These are phyloP conservation scores for Acanthosoma haemorrhoidale DNA, from an alignment of 2,888 invertebrate genomes.

Conservation along the genomic window DNA sequence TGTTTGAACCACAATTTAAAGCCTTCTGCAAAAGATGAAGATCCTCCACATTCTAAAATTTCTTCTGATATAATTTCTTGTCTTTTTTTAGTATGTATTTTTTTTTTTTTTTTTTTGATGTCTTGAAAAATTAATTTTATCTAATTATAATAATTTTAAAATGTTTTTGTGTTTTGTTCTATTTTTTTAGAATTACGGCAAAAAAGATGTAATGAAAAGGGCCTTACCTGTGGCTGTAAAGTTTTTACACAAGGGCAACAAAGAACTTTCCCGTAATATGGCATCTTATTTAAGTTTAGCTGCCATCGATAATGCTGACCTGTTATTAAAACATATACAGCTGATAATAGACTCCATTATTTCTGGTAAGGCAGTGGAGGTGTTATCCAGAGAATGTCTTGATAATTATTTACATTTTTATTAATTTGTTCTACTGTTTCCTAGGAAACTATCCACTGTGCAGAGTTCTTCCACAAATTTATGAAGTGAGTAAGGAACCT, in stretches of 20 bases:
- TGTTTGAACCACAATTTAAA: conserved; percentile 85
- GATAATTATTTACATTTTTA: not conserved
- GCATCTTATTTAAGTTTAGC: conserved; percentile 88
- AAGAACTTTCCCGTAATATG: conserved; percentile 82
- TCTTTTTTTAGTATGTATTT: conserved; percentile 73
- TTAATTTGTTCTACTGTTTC: not conserved
- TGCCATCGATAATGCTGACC: conserved; percentile 81
- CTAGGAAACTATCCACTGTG: conserved; percentile 82
- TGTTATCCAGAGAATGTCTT: not conserved
- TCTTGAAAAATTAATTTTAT: conserved; percentile 7
- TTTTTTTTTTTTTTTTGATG: not conserved
- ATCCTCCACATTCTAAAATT: conserved; percentile 94
- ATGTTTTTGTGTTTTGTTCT: not conserved
- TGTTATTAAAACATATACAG: conserved; percentile 80
- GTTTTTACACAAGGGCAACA: conserved; percentile 83
- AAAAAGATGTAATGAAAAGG: conserved; percentile 69
- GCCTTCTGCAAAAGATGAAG: conserved; percentile 70
- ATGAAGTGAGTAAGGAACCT: conserved; percentile 79
- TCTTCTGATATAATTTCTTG: conserved; percentile 92
- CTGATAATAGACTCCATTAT: conserved; percentile 87
- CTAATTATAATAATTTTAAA: not conserved
- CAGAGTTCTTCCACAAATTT: conserved; percentile 82
- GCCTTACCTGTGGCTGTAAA: conserved; percentile 87
- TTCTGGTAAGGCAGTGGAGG: conserved; percentile 54
- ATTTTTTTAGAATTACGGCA: conserved; percentile 59